These are phyloP conservation scores for Sinosuthora webbiana DNA, from an alignment of 2,113 vertebrate species.

Conservation along the genomic window DNA sequence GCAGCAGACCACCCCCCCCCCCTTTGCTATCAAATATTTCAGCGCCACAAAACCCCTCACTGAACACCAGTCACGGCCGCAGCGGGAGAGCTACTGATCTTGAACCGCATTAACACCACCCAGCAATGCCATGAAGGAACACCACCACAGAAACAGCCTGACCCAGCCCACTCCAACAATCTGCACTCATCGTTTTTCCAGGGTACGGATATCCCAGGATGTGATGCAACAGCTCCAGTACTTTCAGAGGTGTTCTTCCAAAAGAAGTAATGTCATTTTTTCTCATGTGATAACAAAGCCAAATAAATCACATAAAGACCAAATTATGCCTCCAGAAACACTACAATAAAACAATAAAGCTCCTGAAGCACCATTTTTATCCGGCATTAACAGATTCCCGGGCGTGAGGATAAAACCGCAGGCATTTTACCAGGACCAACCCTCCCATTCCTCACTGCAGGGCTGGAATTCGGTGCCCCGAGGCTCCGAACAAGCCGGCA, in stretches of 20 bases:
- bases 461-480: neutral
- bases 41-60: neutral
- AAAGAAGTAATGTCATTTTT: fast-evolving
- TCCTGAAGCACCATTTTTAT: neutral
- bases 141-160: neutral
- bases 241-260: neutral
- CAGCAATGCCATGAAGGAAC: neutral
- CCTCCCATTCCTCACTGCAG: neutral
- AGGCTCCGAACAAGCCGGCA: neutral
- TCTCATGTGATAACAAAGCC: neutral
- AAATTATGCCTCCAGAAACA: neutral
- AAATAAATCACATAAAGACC: too few species aligned
- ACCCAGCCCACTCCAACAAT: neutral
- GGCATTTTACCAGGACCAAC: neutral
- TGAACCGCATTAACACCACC: fast-evolving
- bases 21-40: neutral
- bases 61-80: neutral
- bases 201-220: neutral
- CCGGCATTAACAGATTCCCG: neutral
- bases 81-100: neutral
- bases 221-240: neutral
- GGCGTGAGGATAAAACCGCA: neutral
- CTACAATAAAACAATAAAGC: neutral
- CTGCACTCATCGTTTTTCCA: neutral
- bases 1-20: neutral